phyloP scores from a whole-genome alignment of 2,113 vertebrate species.

The Danionella cerebrum region DNA sequence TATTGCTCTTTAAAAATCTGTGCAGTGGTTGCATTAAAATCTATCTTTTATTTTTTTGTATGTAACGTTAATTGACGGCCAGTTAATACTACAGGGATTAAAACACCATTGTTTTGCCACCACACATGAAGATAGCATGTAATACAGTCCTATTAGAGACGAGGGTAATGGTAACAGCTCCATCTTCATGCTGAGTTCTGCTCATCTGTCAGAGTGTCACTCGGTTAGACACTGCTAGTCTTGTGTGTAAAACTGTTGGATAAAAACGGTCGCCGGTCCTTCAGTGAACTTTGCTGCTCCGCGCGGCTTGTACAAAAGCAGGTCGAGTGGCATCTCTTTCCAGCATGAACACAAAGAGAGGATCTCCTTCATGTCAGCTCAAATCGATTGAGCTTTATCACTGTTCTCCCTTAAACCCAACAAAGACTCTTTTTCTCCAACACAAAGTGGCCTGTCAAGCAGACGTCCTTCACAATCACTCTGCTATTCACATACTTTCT shows the following conservation, averaged over 20 bases:
- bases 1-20: no score
- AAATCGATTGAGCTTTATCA: constrained; percentile 24
- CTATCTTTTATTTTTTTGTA: no score
- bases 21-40: no score
- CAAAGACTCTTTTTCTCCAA: constrained; percentile 18
- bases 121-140: no score
- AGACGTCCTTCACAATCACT: constrained; percentile 10
- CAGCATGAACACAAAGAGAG: constrained; percentile 7
- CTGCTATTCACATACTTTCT: not conserved
- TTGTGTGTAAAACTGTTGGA: not conserved
- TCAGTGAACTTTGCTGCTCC: not conserved
- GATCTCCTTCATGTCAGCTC: constrained; percentile 15
- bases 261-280: not conserved
- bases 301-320: constrained; percentile 1
- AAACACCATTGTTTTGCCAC: no score
- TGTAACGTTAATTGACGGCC: no score
- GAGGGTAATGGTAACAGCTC: no score
- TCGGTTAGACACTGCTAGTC: no score
- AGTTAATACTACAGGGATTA: no score
- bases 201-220: not conserved
- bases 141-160: no score
- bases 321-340: constrained; percentile 7
- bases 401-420: constrained; percentile 4
- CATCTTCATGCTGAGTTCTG: no score
- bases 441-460: constrained; percentile 9